phyloP scores from a whole-genome alignment of 2,888 invertebrate species.

The Drosophila emarginata region DNA sequence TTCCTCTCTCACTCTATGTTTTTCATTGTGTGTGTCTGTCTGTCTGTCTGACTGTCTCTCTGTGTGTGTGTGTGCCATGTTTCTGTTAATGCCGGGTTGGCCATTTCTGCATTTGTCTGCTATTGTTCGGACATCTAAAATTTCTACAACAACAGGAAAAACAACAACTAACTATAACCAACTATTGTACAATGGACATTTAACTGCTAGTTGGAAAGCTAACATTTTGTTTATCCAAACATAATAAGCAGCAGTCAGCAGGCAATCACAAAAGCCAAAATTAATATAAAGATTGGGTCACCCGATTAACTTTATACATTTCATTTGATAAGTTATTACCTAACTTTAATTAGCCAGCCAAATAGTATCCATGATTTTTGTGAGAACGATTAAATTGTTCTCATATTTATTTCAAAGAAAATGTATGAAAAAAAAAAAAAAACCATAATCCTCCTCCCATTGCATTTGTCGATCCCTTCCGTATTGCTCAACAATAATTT shows the following conservation, averaged over 20 bases:
- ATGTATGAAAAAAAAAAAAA: too few relatives aligned
- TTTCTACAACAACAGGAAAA: slow-evolving; percentile 23
- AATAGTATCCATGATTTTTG: too few relatives aligned
- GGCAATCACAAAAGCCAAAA: slow-evolving; percentile 20
- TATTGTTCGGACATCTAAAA: slow-evolving; percentile 47
- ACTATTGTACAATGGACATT: slow-evolving; percentile 30
- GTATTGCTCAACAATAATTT: too few relatives aligned
- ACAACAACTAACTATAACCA: slow-evolving; percentile 16
- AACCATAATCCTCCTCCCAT: too few relatives aligned
- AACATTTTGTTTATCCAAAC: slow-evolving; percentile 26
- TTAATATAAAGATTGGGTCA: background rate
- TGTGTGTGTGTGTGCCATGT: slow-evolving; percentile 18
- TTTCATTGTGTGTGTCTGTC: slow-evolving; percentile 20
- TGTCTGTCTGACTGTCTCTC: background rate
- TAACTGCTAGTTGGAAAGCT: slow-evolving; percentile 3
- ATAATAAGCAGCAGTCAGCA: slow-evolving; percentile 19
- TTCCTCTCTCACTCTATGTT: background rate
- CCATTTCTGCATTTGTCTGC: slow-evolving; percentile 31
- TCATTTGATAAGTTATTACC: too few relatives aligned
- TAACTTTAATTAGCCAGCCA: too few relatives aligned
- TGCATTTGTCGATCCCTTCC: too few relatives aligned
- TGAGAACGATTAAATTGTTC: too few relatives aligned
- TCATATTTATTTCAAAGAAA: too few relatives aligned
- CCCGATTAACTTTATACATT: too few relatives aligned
- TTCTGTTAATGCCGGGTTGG: slow-evolving; percentile 1